Evolutionary conservation across 2,888 invertebrate genomes (phyloP), one percentile per base, ranked within the genome.

Genomic region (Dioctria linearis): DNA sequence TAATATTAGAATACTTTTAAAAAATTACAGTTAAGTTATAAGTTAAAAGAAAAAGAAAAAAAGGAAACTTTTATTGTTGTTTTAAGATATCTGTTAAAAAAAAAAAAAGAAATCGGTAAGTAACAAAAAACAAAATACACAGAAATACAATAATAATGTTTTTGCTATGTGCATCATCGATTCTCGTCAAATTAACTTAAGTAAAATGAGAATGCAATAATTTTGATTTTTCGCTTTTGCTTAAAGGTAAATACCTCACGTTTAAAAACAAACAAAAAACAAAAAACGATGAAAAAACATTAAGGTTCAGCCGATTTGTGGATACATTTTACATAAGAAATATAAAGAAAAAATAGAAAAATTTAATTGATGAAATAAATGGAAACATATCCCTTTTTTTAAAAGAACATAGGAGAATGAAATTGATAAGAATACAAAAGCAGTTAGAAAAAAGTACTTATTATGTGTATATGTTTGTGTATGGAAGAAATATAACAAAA

Each of bases 301-400:
- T 46, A 46, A 46, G 46, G 2, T 8, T 46, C 46, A 5, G 8
- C 5, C 63, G 25, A 51, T 71, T 54, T 67, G 11, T 39, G 37
- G 4, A 46, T 39, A 13, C 37, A 71, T 46, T 75, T 75, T 43
- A 61, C 75, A 75, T 42, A 59, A 75, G 43, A n/a, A 49, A 71
- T 39, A 71, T 54, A 39, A 54, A 5, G 54, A 39, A 42, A 39
- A 71, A 40, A 40, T 57, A 13, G 5, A 59, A 37, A 40, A 25
- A 46, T 3, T 25, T 3, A n/a, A 61, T 40, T 42, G 25, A 25
- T 43, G 40, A 61, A 76, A 39, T 4, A 63, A 59, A 76, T 76
- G 63, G 63, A 76, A 61, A 76, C 76, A 76, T 76, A 76, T 76
- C 76, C 76, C 49, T n/a, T 76, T 76, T 76, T 76, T 76, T 76